These are phyloP conservation scores for Dynastes tityus DNA, from an alignment of 2,888 invertebrate genomes.

Conservation along the genomic window DNA sequence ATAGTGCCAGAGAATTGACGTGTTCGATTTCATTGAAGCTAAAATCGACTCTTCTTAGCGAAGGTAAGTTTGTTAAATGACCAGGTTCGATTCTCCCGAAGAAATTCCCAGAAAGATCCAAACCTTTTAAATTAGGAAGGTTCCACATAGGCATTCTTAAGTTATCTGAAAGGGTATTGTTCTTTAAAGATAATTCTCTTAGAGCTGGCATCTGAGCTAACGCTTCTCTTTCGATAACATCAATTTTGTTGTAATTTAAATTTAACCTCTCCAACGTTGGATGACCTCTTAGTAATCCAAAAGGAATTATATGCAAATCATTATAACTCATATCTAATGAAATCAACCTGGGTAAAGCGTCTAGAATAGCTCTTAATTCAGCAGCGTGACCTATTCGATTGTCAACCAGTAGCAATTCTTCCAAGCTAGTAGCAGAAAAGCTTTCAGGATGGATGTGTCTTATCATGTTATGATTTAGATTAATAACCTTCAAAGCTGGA, in stretches of 20 bases:
- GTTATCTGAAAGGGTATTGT: conserved; percentile 85
- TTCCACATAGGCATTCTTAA: conserved; percentile 86
- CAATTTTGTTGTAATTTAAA: conserved; percentile 84
- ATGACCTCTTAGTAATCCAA: conserved; percentile 85
- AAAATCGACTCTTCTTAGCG: conserved; percentile 83
- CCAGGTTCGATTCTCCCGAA: conserved; percentile 82
- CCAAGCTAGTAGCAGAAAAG: conserved; percentile 83
- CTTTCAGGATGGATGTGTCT: conserved; percentile 87
- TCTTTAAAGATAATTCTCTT: conserved; percentile 85
- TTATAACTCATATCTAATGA: conserved; percentile 88
- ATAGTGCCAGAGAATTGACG: conserved; percentile 83
- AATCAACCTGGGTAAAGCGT: conserved; percentile 83
- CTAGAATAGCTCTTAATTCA: conserved; percentile 82
- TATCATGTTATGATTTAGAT: conserved; percentile 85
- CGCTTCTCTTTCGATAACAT: conserved; percentile 83
- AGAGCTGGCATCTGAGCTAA: conserved; percentile 89
- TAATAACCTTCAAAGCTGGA: conserved; percentile 80
- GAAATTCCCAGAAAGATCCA: conserved; percentile 85
- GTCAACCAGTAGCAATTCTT: conserved; percentile 83
- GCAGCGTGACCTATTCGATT: conserved; percentile 85
- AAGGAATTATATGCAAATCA: conserved; percentile 82
- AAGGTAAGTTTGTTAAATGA: conserved; percentile 83
- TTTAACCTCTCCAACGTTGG: conserved; percentile 86
- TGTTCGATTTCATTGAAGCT: conserved; percentile 81
- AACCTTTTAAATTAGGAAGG: conserved; percentile 86